Percentiles rank a stretch among this genome's conserved stretches.
Evolutionary conservation across 1,140 invertebrate species (phyloP).

Genomic region (Pogonognathellus flavescens): DNA sequence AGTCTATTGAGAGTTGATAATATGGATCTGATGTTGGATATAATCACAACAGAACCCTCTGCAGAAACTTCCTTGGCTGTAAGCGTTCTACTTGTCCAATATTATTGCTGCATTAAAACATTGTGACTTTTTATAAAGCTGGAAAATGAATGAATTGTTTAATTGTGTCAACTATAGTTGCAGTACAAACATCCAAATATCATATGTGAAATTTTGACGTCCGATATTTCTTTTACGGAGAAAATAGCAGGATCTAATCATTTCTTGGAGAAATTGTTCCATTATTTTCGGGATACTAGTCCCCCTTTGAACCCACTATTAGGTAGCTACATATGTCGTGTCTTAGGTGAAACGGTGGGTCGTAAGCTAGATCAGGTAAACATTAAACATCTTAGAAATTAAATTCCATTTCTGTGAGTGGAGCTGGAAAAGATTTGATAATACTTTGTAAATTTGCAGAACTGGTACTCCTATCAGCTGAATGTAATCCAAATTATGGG

Average conservation of each 20-base stretch:
- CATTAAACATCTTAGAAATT: background rate
- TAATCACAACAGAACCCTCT: slow-evolving; percentile 88
- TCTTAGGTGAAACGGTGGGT: slow-evolving; percentile 86
- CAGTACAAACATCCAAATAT: slow-evolving; percentile 93
- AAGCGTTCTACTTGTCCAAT: background rate
- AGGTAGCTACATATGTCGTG: slow-evolving; percentile 96
- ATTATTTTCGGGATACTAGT: slow-evolving; percentile 88
- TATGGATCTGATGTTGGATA: slow-evolving; percentile 85
- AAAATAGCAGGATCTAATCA: slow-evolving; percentile 82
- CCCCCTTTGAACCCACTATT: slow-evolving; percentile 92
- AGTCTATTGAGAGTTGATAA: slow-evolving; percentile 87
- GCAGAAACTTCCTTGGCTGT: slow-evolving; percentile 73
- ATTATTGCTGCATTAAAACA: too few species aligned
- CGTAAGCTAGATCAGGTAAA: slow-evolving; percentile 83
- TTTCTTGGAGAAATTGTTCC: slow-evolving; percentile 83
- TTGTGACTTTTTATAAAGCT: background rate
- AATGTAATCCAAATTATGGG: slow-evolving; percentile 91
- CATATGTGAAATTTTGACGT: slow-evolving; percentile 93
- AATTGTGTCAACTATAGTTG: slow-evolving; percentile 77
- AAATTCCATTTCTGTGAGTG: background rate
- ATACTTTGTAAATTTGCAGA: slow-evolving; percentile 72
- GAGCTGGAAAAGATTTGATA: background rate
- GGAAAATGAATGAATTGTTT: background rate
- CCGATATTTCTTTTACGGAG: slow-evolving; percentile 89
- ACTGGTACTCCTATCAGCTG: slow-evolving; percentile 92